A percentile compares a stretch with the other conserved stretches of the same genome.
These are phyloP conservation scores for Nycticorax nycticorax DNA, from an alignment of 2,113 vertebrate genomes.

Conservation along the genomic window DNA sequence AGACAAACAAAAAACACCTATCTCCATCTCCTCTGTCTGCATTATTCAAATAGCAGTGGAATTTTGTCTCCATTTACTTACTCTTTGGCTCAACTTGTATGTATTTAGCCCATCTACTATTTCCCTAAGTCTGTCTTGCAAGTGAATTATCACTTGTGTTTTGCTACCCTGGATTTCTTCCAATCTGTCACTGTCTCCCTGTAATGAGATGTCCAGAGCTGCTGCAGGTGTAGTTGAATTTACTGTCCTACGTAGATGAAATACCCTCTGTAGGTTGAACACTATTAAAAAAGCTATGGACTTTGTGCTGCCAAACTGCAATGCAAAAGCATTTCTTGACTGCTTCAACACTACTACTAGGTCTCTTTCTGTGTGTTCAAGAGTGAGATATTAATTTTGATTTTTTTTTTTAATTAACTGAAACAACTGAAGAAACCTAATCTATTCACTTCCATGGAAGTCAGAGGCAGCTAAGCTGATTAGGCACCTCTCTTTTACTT, in stretches of 20 bases:
- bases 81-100: background rate
- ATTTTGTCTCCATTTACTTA: background rate
- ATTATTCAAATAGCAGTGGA: background rate
- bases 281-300: background rate
- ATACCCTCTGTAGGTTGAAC: background rate
- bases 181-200: background rate
- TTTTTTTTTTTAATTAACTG: background rate
- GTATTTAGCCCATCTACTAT: background rate
- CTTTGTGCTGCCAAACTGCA: background rate
- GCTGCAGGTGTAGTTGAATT: constrained; percentile 1
- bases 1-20: background rate
- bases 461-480: background rate
- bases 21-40: background rate
- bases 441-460: background rate
- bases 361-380: background rate
- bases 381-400: background rate
- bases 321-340: background rate
- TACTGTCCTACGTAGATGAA: background rate
- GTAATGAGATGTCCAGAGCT: constrained; percentile 16
- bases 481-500: background rate
- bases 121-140: background rate
- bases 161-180: background rate
- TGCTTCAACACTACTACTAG: background rate
- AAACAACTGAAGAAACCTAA: background rate
- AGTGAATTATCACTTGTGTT: constrained; percentile 3